Conservation (phyloP, 2,113 vertebrate species). For the Vireo altiloquus region DNA sequence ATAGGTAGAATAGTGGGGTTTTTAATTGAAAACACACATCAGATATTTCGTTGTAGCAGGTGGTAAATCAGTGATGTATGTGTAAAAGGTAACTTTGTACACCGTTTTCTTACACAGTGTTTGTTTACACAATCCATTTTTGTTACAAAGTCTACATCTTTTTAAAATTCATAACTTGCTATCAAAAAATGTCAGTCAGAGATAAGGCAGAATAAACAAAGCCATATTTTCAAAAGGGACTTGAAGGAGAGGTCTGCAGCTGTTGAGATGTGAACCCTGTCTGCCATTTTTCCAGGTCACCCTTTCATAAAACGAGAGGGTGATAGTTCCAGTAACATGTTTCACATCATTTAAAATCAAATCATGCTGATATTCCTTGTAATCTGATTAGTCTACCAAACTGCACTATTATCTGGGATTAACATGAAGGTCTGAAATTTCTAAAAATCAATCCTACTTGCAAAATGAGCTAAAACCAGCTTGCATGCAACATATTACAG, state of each 20-base stretch:
- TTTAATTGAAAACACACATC: not conserved
- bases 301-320: not conserved
- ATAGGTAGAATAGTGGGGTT: not conserved
- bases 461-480: not conserved
- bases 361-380: not conserved
- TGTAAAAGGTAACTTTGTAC: not conserved
- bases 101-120: not conserved
- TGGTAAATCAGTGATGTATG: not conserved
- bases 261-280: not conserved
- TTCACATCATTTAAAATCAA: not conserved
- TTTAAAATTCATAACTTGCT: not conserved
- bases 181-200: not conserved
- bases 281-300: not conserved
- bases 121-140: not conserved
- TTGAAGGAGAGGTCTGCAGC: not conserved
- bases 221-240: not conserved
- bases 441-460: slow-evolving; percentile 29
- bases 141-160: not conserved
- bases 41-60: not conserved
- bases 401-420: slow-evolving; percentile 29
- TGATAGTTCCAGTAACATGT: not conserved
- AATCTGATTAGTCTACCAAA: slow-evolving; percentile 25
- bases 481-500: not conserved
- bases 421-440: not conserved
- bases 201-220: not conserved